A percentile compares a stretch with the other conserved stretches of the same genome.
Evolutionary conservation across 2,888 invertebrate genomes (phyloP).

Genomic region (Orthosia gracilis): DNA sequence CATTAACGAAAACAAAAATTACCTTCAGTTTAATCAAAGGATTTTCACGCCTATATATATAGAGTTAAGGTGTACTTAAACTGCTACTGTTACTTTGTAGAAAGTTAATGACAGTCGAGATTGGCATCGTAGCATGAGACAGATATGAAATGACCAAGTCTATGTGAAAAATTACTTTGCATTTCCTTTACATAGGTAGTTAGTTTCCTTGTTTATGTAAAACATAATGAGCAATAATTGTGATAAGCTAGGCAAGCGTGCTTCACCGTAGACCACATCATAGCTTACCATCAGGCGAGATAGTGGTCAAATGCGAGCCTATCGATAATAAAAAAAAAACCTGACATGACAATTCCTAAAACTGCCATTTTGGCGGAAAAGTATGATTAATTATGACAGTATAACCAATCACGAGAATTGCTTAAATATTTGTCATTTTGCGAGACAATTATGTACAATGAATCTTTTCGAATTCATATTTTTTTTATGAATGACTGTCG

Average conservation of each 20-base stretch:
- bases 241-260: background rate
- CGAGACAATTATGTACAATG: background rate
- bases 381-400: too few relatives aligned
- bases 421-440: background rate
- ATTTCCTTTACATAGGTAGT: slow-evolving; percentile 55
- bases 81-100: slow-evolving; percentile 38
- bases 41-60: slow-evolving; percentile 21
- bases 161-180: slow-evolving; percentile 76
- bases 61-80: background rate
- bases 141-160: slow-evolving; percentile 76
- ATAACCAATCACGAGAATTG: background rate
- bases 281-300: too few relatives aligned
- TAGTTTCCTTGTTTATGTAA: slow-evolving; percentile 42
- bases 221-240: background rate
- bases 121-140: slow-evolving; percentile 75
- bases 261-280: too few relatives aligned
- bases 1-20: slow-evolving; percentile 55
- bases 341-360: background rate
- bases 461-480: background rate
- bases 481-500: background rate
- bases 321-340: background rate
- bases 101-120: slow-evolving; percentile 72
- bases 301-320: too few relatives aligned
- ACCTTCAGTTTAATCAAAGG: background rate
- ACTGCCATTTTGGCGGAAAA: too few relatives aligned